These are phyloP conservation scores for Brachylomia viminalis DNA, from an alignment of 2,888 invertebrate species.

Conservation along the genomic window DNA sequence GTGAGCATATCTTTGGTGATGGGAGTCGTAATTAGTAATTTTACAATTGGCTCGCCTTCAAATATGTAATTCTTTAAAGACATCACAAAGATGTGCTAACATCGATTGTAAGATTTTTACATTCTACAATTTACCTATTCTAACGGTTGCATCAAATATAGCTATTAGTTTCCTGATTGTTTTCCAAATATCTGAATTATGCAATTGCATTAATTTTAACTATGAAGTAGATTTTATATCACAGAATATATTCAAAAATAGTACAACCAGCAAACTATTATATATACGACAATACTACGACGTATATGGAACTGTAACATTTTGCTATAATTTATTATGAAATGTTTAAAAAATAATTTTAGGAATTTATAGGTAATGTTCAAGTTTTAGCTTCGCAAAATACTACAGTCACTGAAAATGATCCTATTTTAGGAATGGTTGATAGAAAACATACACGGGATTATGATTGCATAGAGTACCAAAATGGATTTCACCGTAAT, in stretches of 20 bases:
- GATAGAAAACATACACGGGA: conserved; percentile 30
- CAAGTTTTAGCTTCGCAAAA: conserved; percentile 27
- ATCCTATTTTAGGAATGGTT: conserved; percentile 35
- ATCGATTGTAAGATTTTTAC: conserved; percentile 49
- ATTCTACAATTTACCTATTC: conserved; percentile 53
- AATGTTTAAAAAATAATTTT: background rate
- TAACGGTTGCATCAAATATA: conserved; percentile 47
- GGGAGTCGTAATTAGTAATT: background rate
- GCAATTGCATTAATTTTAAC: background rate
- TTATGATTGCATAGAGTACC: conserved; percentile 34
- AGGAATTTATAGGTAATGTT: background rate
- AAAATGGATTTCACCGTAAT: conserved; percentile 32
- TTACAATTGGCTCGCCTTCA: background rate
- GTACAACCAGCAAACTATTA: conserved; percentile 43
- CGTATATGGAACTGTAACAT: conserved; percentile 28
- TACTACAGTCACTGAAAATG: conserved; percentile 17
- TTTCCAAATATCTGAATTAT: background rate
- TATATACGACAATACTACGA: too few species aligned
- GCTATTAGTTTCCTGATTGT: conserved; percentile 51
- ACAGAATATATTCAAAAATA: background rate
- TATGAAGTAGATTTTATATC: background rate
- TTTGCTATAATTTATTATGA: conserved; percentile 11
- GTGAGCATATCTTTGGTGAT: conserved; percentile 40
- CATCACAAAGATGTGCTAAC: conserved; percentile 35
- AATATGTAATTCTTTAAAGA: background rate